These are phyloP conservation scores for Ptychoptera albimana DNA, from an alignment of 2,888 invertebrate species.

Conservation along the genomic window DNA sequence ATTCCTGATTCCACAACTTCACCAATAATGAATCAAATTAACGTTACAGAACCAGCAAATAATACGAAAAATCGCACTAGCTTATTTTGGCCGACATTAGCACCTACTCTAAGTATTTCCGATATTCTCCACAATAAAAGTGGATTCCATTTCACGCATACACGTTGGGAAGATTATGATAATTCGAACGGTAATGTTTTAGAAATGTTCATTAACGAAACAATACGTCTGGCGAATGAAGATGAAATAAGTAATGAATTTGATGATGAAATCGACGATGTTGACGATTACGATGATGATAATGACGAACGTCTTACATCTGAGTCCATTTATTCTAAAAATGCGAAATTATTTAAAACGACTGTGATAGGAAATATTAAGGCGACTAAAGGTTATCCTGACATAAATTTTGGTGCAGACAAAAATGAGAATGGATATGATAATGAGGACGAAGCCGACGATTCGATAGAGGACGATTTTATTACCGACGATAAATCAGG, in stretches of 20 bases:
- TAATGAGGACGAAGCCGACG: slow-evolving; percentile 5
- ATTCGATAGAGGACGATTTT: slow-evolving; percentile 5
- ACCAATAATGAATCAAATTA: too few species aligned
- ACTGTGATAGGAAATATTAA: not conserved
- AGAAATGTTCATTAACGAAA: not conserved
- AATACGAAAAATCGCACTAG: too few species aligned
- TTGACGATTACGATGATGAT: slow-evolving; percentile 5
- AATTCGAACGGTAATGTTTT: not conserved
- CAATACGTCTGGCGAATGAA: too few species aligned
- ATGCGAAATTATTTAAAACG: too few species aligned
- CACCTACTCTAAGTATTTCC: too few species aligned
- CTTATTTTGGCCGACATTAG: too few species aligned
- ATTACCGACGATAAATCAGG: slow-evolving; percentile 1
- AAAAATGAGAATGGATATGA: not conserved
- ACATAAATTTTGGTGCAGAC: slow-evolving; percentile 5
- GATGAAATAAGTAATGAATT: slow-evolving; percentile 5
- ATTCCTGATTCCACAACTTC: too few species aligned
- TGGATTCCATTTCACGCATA: too few species aligned
- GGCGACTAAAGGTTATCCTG: not conserved
- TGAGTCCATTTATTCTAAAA: not conserved
- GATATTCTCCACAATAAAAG: too few species aligned
- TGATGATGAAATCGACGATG: slow-evolving; percentile 1
- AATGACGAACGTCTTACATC: slow-evolving; percentile 2
- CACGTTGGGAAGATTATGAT: too few species aligned
- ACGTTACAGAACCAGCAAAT: too few species aligned